Base-by-base conservation (phyloP, 2,113 vertebrate genomes). In the Scomber japonicus region DNA sequence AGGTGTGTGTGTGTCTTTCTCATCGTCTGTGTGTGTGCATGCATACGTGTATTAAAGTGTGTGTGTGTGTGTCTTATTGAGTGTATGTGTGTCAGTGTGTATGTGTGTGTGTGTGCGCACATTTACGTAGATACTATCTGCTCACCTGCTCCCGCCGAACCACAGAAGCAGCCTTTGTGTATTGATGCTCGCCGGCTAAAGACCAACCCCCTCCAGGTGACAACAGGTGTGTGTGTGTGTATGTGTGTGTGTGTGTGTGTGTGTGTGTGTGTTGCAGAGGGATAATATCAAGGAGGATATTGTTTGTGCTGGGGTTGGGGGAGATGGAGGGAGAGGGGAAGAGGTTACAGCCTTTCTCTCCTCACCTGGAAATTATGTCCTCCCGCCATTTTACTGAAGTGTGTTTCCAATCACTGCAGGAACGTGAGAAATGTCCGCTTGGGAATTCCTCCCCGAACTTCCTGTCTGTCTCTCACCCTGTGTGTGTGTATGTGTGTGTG, bases 151-250 rank as follows among this genome's bases (percentile, higher is more conserved):
- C 94, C 86, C 85, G 80, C 90, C 16, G 81, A 11, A 90, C 93
- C 95, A 99, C 97, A 99, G 96, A 97, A 96, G 94, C 94, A 93
- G 94, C 95, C 97, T 97, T 99, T 99, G 97, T 99, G 96, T 97
- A 97, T 97, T 97, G 96, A 97, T 97, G 96, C 79, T 96, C 95
- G 95, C 89, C 93, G 94, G 94, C 71, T 93, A 96, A 86, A 70
- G 96, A 96, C 97, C 96, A 95, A 94, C 71, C 95, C 96, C 95
- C 95, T 95, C 96, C 95, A 95, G 95, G 82, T 89, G 82, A 87
- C 84, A 89, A 85, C 92, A 87, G 88, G 65, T 67, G 71, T 62
- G 71, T 79, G 60, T 68, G 60, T 75, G 76, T 71, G 63, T 61
- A 60, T 60, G 65, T 67, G 71, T 62, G 71, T 79, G 60, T 68